A percentile compares a stretch with the other conserved stretches of the same genome.
Conservation (phyloP, 2,113 vertebrate genomes). For the Apodemus sylvaticus region DNA sequence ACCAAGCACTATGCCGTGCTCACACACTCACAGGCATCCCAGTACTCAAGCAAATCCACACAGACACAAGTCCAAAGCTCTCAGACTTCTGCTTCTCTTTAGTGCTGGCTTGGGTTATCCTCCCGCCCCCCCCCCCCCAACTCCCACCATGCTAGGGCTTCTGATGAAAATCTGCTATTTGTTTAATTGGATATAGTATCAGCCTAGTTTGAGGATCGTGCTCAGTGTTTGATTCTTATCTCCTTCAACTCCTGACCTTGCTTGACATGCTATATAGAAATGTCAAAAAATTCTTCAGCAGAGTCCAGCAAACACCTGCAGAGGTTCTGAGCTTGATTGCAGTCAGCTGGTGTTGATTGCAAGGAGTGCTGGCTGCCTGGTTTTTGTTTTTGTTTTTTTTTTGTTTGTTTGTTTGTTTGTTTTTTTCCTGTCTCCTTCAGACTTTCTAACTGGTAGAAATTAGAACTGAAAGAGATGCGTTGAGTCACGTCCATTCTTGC, state of each 20-base stretch:
- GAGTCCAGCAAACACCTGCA: slow-evolving; percentile 65
- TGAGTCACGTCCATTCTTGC: neutral
- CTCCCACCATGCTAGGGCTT: neutral
- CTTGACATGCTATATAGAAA: slow-evolving; percentile 36
- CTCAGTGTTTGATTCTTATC: slow-evolving; percentile 7
- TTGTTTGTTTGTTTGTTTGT: neutral
- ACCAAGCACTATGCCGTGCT: neutral
- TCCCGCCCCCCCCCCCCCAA: neutral
- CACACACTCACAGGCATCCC: neutral
- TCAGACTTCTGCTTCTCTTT: neutral
- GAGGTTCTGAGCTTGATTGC: slow-evolving; percentile 31
- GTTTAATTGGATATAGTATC: slow-evolving; percentile 56
- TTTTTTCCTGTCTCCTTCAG: neutral
- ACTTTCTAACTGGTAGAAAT: neutral
- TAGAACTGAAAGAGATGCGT: neutral
- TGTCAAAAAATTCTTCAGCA: slow-evolving; percentile 33
- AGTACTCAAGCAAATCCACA: neutral
- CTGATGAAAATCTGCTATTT: slow-evolving; percentile 49
- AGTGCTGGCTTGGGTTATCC: neutral
- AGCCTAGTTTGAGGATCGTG: slow-evolving; percentile 25
- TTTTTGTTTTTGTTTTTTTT: too few species aligned
- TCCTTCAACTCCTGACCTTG: slow-evolving; percentile 46
- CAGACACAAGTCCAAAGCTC: neutral
- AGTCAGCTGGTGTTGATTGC: slow-evolving; percentile 52
- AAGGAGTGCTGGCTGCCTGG: neutral